Evolutionary conservation across 1,140 invertebrate genomes (phyloP).

Genomic region (Melipona quadrifasciata): DNA sequence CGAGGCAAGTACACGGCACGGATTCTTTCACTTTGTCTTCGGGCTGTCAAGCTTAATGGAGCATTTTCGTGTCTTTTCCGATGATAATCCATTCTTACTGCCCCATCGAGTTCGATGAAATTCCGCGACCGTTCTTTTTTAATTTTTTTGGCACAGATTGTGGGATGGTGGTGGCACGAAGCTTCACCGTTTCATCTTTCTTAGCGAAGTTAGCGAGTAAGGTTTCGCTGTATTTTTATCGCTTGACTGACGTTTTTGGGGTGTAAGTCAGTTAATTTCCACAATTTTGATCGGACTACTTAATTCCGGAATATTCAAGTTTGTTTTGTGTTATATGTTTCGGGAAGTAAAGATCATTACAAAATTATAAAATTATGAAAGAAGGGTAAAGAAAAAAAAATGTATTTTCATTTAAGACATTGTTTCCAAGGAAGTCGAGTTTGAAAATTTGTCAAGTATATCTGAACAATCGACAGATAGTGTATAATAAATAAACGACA

Average conservation of each 20-base stretch:
- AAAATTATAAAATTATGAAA: too few relatives aligned
- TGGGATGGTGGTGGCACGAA: neutral
- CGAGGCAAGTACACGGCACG: conserved; percentile 34
- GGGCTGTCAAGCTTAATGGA: conserved; percentile 28
- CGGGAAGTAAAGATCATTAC: too few relatives aligned
- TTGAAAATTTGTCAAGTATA: too few relatives aligned
- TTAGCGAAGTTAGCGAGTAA: neutral
- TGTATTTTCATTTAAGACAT: too few relatives aligned
- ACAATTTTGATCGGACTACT: neutral
- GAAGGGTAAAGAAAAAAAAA: too few relatives aligned
- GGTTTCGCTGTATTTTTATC: neutral
- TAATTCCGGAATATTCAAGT: neutral
- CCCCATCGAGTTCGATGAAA: conserved; percentile 1
- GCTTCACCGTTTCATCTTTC: neutral
- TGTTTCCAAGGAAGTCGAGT: too few relatives aligned
- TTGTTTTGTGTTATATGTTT: neutral
- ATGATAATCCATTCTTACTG: neutral
- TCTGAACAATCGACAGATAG: too few relatives aligned
- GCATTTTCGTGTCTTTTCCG: conserved; percentile 8
- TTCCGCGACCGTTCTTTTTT: neutral
- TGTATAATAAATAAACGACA: too few relatives aligned
- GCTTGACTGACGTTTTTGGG: too few relatives aligned
- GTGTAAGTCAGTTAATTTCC: neutral
- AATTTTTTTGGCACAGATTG: neutral
- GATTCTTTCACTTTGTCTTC: conserved; percentile 49